phyloP scores from a whole-genome alignment of 1,140 invertebrate genomes.

The Capitella teleta region DNA sequence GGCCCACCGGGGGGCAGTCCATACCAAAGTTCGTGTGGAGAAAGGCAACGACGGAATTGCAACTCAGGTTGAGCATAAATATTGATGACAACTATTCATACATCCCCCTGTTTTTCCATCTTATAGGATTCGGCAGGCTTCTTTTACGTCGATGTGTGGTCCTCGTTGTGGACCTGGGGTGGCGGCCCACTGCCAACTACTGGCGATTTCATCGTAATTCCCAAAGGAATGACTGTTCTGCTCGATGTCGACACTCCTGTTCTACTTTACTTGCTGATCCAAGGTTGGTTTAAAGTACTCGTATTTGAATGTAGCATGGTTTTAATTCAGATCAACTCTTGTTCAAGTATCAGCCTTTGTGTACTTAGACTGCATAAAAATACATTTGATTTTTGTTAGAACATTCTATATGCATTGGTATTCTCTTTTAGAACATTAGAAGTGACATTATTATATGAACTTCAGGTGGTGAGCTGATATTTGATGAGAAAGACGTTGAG shows the following conservation, averaged over 20 bases:
- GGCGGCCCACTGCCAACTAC: background rate
- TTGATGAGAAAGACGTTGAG: slow-evolving; percentile 34
- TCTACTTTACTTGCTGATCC: slow-evolving; percentile 1
- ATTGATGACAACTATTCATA: too few relatives aligned
- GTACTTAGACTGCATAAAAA: background rate
- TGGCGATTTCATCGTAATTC: slow-evolving; percentile 21
- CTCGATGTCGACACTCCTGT: slow-evolving; percentile 3
- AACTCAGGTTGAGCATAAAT: slow-evolving; percentile 4
- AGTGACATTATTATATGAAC: background rate
- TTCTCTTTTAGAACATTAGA: background rate
- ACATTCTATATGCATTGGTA: background rate
- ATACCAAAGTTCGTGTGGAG: slow-evolving; percentile 8
- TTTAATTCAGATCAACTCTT: background rate
- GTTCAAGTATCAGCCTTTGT: background rate
- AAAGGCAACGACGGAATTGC: slow-evolving; percentile 13
- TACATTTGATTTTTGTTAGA: background rate
- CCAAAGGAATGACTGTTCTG: slow-evolving; percentile 13
- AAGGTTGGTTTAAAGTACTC: slow-evolving; percentile 1
- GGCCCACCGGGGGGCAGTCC: slow-evolving; percentile 10
- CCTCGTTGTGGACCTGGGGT: slow-evolving; percentile 5
- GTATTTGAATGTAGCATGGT: background rate
- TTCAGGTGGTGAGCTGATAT: slow-evolving; percentile 32
- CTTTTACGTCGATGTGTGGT: slow-evolving; percentile 7
- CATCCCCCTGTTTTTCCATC: too few relatives aligned
- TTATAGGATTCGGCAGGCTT: background rate